Evolutionary conservation across 2,888 invertebrate genomes (phyloP), one percentile per base, ranked within the genome.

Genomic region (Choreutis nemorana): DNA sequence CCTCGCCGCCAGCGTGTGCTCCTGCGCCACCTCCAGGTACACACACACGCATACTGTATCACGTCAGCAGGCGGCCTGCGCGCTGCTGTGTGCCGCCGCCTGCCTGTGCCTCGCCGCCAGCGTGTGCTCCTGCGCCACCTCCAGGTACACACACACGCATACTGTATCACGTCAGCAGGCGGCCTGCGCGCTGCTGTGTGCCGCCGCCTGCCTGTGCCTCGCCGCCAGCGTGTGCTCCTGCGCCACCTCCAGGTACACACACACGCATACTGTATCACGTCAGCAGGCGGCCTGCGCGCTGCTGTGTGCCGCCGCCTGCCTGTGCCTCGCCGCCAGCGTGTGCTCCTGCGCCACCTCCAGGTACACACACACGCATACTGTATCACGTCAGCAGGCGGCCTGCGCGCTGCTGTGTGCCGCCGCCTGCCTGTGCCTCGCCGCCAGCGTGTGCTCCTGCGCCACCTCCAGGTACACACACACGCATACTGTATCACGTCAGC

Each of bases 151-250:
- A n/a, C n/a, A n/a, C n/a, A n/a, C n/a, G n/a, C n/a, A n/a, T n/a
- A n/a, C n/a, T n/a, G n/a, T n/a, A n/a, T n/a, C n/a, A n/a, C n/a
- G n/a, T n/a, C n/a, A n/a, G n/a, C n/a, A n/a, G n/a, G 60, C 64
- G 0, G 61, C 65, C 0, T 73, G 75, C 41, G 63, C 75, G 2
- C 44, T 55, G 1, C 67, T 68, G 0, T 71, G 73, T 40, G 68
- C 73, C 0, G 36, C 59, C 0, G 77, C 77, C 1, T 65, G 67
- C 37, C 65, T 52, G 0, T 54, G 52, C 13, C 50, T 77, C 2
- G 73, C 75, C 0, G 65, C 67, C 0, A 61, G 59, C 25, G 75
- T 67, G 0, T 75, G 77, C 38, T 52, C 62, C 0, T 75, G 75
- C 38, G 45, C 58, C 0, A 40, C 45, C 0, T 55, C 58, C 2